A percentile compares a stretch with the other conserved stretches of the same genome.
phyloP scores from a whole-genome alignment of 2,888 invertebrate species.

The Drosophila nigricruria region DNA sequence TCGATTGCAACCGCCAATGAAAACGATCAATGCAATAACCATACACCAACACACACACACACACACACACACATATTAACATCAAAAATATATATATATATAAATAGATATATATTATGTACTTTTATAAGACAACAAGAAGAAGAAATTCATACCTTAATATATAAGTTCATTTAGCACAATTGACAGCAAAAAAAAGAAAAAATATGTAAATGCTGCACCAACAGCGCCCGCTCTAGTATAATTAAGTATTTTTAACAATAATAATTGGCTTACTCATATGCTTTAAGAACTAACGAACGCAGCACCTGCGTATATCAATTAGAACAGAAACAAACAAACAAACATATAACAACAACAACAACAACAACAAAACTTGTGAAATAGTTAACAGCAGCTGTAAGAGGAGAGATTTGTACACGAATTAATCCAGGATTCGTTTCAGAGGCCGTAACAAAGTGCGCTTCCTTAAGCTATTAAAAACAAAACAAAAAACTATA shows the following conservation, averaged over 20 bases:
- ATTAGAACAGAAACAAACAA: not conserved
- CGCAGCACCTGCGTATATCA: conserved; percentile 19
- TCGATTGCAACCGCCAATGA: conserved; percentile 10
- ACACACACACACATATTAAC: conserved; percentile 11
- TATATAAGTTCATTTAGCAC: conserved; percentile 64
- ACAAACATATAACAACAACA: not conserved
- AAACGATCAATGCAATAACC: conserved; percentile 11
- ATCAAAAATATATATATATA: not conserved
- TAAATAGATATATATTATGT: conserved; percentile 10
- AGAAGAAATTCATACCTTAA: conserved; percentile 26
- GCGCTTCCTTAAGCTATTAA: conserved; percentile 67
- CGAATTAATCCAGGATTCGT: conserved; percentile 29
- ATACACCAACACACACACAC: conserved; percentile 8
- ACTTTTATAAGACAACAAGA: conserved; percentile 38
- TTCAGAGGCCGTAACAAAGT: conserved; percentile 66
- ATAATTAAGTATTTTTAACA: conserved; percentile 37
- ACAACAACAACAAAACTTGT: conserved; percentile 44
- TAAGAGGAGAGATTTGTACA: conserved; percentile 42
- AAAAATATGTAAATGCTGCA: conserved; percentile 14
- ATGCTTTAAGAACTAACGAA: conserved; percentile 39
- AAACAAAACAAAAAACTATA: conserved; percentile 26
- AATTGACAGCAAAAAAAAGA: conserved; percentile 44
- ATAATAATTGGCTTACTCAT: conserved; percentile 52
- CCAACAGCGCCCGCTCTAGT: not conserved
- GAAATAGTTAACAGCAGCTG: conserved; percentile 68